Evolutionary conservation across 2,797 vertebrate genomes (phyloP).

Genomic region (Bradypodion pumilum): DNA sequence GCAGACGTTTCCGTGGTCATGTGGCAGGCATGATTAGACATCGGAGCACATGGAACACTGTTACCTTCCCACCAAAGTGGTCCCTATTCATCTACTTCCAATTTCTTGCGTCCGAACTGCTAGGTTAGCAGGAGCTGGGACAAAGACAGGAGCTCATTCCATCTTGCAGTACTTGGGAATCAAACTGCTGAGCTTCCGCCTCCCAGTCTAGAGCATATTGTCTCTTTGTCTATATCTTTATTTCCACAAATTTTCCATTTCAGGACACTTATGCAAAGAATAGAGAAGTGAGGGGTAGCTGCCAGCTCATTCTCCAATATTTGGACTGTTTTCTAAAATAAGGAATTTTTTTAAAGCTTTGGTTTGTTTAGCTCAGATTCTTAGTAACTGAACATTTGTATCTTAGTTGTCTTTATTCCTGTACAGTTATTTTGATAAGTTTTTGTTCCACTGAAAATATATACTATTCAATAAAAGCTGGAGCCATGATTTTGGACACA

Average conservation of each 20-base stretch:
- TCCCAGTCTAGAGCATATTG: background rate
- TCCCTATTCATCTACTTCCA: no score
- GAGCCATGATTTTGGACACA: background rate
- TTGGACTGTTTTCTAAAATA: background rate
- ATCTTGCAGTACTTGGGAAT: no score
- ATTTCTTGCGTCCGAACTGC: no score
- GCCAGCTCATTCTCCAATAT: background rate
- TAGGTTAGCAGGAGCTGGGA: no score
- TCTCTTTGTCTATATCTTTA: background rate
- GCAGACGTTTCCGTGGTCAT: no score
- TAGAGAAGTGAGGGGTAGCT: background rate
- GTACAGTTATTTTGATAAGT: background rate
- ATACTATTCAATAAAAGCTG: background rate
- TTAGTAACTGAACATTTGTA: background rate
- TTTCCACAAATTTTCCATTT: conserved; percentile 5
- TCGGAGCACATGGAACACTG: no score
- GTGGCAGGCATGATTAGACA: no score
- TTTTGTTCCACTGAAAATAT: background rate
- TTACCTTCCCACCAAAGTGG: no score
- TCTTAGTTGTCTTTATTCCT: conserved; percentile 5
- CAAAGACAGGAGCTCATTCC: no score
- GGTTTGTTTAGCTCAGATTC: background rate
- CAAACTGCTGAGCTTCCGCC: no score
- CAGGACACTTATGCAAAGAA: background rate
- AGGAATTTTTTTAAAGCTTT: background rate